A percentile compares a stretch with the other conserved stretches of the same genome.
These are phyloP conservation scores for Chrysina gloriosa DNA, from an alignment of 2,888 invertebrate genomes.

Conservation along the genomic window DNA sequence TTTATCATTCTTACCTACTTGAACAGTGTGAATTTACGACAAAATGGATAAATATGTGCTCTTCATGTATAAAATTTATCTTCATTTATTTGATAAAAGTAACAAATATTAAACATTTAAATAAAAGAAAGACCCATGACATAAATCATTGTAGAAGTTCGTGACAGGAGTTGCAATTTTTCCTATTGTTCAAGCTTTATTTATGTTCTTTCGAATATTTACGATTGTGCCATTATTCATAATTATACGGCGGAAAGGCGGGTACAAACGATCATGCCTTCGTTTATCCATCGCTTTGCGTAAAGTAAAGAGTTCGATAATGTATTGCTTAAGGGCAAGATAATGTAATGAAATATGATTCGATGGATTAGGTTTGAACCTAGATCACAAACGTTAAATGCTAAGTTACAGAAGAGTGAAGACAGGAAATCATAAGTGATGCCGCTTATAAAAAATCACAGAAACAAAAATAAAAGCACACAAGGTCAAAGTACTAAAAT, in stretches of 20 bases:
- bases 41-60: too few relatives aligned
- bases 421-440: too few relatives aligned
- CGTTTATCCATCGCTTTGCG: not conserved
- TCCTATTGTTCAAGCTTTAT: slow-evolving; percentile 28
- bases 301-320: slow-evolving; percentile 16
- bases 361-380: not conserved
- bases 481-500: too few relatives aligned
- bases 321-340: not conserved
- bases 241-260: slow-evolving; percentile 32
- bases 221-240: slow-evolving; percentile 32
- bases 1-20: too few relatives aligned
- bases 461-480: too few relatives aligned
- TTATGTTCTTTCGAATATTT: slow-evolving; percentile 33
- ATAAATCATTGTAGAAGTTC: slow-evolving; percentile 30
- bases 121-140: not conserved
- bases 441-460: too few relatives aligned
- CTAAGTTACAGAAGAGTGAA: not conserved
- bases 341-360: slow-evolving; percentile 19
- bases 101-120: slow-evolving; percentile 7
- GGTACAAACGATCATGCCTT: slow-evolving; percentile 6
- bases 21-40: too few relatives aligned
- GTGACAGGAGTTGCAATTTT: slow-evolving; percentile 27
- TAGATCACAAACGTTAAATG: not conserved
- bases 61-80: slow-evolving; percentile 6
- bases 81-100: not conserved